Base-by-base conservation (phyloP, 1,140 invertebrate species). In the fruit fly (Drosophila melanogaster) region DNA sequence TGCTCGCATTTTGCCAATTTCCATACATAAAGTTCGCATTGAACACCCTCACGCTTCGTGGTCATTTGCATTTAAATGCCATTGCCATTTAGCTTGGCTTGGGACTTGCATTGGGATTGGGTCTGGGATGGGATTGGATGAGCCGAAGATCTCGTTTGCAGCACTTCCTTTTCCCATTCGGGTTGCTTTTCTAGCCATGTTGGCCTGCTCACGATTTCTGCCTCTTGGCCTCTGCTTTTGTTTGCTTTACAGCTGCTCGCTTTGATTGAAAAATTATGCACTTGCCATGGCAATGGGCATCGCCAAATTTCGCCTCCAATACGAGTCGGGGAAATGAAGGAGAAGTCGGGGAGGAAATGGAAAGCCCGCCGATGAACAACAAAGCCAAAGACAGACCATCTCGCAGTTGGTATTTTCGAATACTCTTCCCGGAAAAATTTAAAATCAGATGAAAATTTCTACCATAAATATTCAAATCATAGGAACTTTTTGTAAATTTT, bases 181-280 rank as follows among this genome's bases (percentile, higher is more conserved):
- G 64, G 64, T 70, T 70, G 73, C 58, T 50, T 77, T 81, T 49
- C 75, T 60, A 33, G 53, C 53, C 60, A 67, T 78, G 60, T 78
- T 73, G 57, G 57, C 55, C 51, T 53, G 59, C 47, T 71, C 70
- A 70, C 71, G 70, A 62, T 79, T 66, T 59, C 37, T 78, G 49
- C 15, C 49, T 19, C 55, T 51, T 38, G 38, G 70, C 44, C 69
- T 35, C 54, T 54, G 76, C 61, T 58, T 76, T 76, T 86, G 81
- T 86, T 86, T 86, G 81, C 67, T 77, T 86, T 86, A 86, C 81
- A 86, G 83, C 83, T 87, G 83, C 79, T 89, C 53, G 85, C 79
- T 79, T 89, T 87, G 83, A 87, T 87, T 87, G 83, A 87, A 87
- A 87, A 87, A 87, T 87, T 87, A 87, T 87, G 83, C 83, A 87